Conservation (phyloP, 2,113 vertebrate species). For the Chloebia gouldiae region DNA sequence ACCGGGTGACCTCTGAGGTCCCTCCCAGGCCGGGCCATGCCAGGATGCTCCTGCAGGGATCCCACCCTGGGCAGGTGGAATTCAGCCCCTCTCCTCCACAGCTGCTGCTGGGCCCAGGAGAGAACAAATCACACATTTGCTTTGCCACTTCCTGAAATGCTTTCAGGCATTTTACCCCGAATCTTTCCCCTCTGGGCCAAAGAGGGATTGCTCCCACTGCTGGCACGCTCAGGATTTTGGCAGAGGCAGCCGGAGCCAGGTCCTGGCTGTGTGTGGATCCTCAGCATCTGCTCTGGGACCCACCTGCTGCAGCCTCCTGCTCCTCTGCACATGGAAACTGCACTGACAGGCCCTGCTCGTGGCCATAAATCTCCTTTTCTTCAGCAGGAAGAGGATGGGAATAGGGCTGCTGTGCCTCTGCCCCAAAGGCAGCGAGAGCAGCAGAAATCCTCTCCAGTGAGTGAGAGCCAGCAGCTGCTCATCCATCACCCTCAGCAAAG, state of each 20-base stretch:
- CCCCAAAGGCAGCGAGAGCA: neutral
- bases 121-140: neutral
- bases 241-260: neutral
- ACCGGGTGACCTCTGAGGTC: rapidly evolving
- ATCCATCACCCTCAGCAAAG: neutral
- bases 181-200: neutral
- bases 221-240: neutral
- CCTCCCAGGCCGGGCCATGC: neutral
- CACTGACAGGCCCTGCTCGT: rapidly evolving
- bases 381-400: neutral
- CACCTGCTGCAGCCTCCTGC: neutral
- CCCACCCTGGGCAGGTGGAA: rapidly evolving
- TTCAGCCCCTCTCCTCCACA: neutral
- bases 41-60: neutral
- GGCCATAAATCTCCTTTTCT: neutral
- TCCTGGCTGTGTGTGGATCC: neutral
- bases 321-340: neutral
- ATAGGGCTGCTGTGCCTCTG: neutral
- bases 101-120: neutral
- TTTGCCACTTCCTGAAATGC: neutral
- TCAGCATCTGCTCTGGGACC: neutral
- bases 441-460: neutral
- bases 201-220: neutral
- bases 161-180: neutral
- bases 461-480: neutral